Conservation (phyloP, 2,888 invertebrate genomes). For the Agrotis exclamationis region DNA sequence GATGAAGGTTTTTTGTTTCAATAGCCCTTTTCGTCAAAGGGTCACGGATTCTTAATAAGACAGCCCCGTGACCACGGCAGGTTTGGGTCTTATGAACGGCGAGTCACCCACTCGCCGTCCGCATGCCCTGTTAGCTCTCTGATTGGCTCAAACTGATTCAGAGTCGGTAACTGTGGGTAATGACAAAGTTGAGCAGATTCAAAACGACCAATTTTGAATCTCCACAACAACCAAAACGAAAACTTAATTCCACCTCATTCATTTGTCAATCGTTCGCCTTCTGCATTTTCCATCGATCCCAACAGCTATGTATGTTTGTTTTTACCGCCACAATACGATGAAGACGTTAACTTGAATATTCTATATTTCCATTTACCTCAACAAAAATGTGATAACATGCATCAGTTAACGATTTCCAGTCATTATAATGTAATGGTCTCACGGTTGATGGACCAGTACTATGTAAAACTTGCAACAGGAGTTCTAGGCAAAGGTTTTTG, state of each 20-base stretch:
- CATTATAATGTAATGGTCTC: constrained; percentile 36
- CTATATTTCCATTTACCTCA: constrained; percentile 59
- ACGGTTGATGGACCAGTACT: constrained; percentile 27
- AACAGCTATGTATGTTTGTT: constrained; percentile 52
- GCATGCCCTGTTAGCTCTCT: no score
- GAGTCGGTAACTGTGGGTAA: no score
- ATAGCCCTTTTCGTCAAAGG: no score
- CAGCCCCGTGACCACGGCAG: no score
- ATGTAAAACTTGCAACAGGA: background rate
- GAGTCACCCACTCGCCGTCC: no score
- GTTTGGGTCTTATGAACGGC: no score
- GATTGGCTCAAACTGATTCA: no score
- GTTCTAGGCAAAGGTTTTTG: constrained; percentile 28
- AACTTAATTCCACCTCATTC: background rate
- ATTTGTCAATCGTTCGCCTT: constrained; percentile 31
- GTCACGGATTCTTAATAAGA: no score
- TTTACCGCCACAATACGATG: constrained; percentile 60
- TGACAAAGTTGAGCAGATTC: no score
- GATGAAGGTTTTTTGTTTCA: no score
- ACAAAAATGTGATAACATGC: constrained; percentile 54
- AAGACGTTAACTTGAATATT: constrained; percentile 65
- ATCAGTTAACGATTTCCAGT: constrained; percentile 51
- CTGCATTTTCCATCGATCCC: constrained; percentile 15
- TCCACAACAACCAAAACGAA: background rate
- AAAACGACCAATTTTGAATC: background rate